Conservation (phyloP, 30 jellyfish, hydroid and myxozoan species). For the Aurelia sp. region DNA sequence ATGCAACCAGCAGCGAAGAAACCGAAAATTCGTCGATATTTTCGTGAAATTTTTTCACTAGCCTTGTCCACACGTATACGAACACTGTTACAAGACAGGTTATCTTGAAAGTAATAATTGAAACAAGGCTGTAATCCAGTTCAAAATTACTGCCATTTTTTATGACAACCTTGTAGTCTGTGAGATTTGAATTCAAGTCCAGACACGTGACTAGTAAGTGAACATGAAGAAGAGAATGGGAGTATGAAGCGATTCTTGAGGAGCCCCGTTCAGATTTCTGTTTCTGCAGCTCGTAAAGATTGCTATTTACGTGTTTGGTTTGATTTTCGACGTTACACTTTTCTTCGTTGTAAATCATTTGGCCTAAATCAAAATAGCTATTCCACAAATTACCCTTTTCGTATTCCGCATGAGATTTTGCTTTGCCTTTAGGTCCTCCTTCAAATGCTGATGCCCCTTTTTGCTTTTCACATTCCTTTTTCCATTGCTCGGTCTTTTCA, state of each 20-base stretch:
- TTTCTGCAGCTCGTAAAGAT: background rate
- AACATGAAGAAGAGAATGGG: conserved; percentile 32
- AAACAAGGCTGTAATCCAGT: background rate
- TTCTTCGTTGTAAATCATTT: too few relatives aligned
- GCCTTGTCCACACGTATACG: conserved; percentile 18
- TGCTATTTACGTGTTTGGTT: too few relatives aligned
- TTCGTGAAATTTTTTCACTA: conserved; percentile 5
- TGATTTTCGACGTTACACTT: too few relatives aligned
- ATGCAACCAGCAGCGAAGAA: background rate
- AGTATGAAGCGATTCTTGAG: conserved; percentile 13
- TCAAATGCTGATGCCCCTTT: too few relatives aligned
- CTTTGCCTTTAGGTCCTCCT: too few relatives aligned
- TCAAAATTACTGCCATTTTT: conserved; percentile 23
- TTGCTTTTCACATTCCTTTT: background rate
- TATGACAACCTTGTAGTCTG: conserved; percentile 15
- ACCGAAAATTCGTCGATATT: conserved; percentile 18
- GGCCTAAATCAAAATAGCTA: too few relatives aligned
- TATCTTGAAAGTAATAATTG: background rate
- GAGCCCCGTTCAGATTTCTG: background rate
- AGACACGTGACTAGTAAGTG: conserved; percentile 35
- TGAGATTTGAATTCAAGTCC: conserved; percentile 28
- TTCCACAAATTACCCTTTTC: too few relatives aligned
- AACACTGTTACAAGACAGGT: background rate
- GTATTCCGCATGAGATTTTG: too few relatives aligned
- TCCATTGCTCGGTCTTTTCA: background rate